Evolutionary conservation across 2,888 invertebrate genomes (phyloP).

Genomic region (Ectropis crepuscularia): DNA sequence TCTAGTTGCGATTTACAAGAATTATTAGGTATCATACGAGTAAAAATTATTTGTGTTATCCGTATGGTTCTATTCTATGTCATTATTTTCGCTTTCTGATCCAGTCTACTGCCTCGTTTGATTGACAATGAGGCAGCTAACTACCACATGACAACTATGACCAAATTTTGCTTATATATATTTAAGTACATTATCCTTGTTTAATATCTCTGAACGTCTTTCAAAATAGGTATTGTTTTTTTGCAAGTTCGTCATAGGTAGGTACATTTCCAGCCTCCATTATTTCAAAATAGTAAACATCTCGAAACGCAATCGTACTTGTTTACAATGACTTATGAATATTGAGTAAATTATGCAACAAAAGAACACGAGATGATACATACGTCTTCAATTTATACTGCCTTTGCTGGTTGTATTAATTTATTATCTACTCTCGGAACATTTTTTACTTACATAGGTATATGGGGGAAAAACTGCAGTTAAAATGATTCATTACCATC

Average conservation of each 20-base stretch:
- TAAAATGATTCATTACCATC: constrained; percentile 26
- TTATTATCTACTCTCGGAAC: constrained; percentile 36
- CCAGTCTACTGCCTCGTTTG: constrained; percentile 29
- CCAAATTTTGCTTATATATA: neutral
- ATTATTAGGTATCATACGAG: too few species aligned
- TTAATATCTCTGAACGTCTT: neutral
- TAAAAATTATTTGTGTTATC: neutral
- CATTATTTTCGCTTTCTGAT: constrained; percentile 45
- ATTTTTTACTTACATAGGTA: neutral
- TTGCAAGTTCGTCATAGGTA: constrained; percentile 9
- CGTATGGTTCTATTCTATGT: constrained; percentile 2
- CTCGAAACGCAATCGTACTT: constrained; percentile 12
- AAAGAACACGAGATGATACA: constrained; percentile 15
- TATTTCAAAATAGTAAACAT: constrained; percentile 21
- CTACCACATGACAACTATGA: neutral
- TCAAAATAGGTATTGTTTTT: constrained; percentile 4
- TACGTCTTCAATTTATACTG: constrained; percentile 22
- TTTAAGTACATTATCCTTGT: neutral
- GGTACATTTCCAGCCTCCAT: constrained; percentile 13
- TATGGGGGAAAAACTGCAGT: constrained; percentile 31
- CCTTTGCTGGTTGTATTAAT: constrained; percentile 30
- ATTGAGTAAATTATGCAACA: constrained; percentile 18
- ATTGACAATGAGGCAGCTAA: neutral
- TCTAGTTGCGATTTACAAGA: too few species aligned
- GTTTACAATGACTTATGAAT: constrained; percentile 16